A percentile compares a stretch with the other conserved stretches of the same genome.
phyloP scores from a whole-genome alignment of 2,797 vertebrate genomes.

The Rhynchonycteris naso region DNA sequence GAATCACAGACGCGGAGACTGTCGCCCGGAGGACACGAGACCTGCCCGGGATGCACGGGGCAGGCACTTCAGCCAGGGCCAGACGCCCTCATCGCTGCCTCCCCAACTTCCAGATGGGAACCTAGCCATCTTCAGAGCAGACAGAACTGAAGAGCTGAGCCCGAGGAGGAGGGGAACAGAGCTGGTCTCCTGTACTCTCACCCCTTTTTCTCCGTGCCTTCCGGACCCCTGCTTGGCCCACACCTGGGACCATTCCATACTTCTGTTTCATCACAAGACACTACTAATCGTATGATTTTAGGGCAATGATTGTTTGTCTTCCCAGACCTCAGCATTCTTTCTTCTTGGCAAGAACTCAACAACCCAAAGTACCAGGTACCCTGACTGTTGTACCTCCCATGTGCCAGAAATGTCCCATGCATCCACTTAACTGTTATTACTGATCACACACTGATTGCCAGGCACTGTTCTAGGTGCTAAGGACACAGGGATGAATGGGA shows the following conservation, averaged over 20 bases:
- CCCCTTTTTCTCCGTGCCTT: rapidly evolving
- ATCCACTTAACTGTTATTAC: rapidly evolving
- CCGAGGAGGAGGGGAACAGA: not conserved
- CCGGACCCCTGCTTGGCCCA: not conserved
- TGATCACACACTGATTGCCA: rapidly evolving
- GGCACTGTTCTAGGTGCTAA: not conserved
- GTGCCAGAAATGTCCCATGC: not conserved
- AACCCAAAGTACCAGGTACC: rapidly evolving
- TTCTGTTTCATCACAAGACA: not conserved
- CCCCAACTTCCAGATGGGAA: not conserved
- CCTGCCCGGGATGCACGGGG: not conserved
- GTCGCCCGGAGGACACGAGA: not conserved
- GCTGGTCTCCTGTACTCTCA: rapidly evolving
- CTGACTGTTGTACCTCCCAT: rapidly evolving
- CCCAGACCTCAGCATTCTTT: not conserved
- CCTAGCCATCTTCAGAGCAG: not conserved
- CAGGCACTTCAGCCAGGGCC: not conserved
- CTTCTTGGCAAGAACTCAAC: rapidly evolving
- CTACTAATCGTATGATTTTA: rapidly evolving
- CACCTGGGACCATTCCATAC: too few relatives aligned
- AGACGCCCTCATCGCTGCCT: rapidly evolving
- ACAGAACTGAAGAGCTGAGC: not conserved
- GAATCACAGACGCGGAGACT: not conserved
- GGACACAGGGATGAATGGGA: not conserved
- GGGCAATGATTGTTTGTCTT: rapidly evolving